These are phyloP conservation scores for Cosmopolites sordidus DNA, from an alignment of 2,888 invertebrate genomes.

Conservation along the genomic window DNA sequence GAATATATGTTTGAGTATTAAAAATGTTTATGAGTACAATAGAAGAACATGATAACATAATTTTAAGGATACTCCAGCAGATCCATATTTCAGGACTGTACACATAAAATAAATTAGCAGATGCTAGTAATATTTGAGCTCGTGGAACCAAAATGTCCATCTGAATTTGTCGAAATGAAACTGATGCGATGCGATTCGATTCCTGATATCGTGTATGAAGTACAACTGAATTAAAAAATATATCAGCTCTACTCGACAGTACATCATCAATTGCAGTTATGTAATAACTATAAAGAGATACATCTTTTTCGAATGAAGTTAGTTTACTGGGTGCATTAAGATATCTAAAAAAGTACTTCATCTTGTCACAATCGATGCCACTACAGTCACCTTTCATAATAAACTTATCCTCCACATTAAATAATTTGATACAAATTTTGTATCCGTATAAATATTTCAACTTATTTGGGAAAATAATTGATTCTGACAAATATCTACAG, in stretches of 20 bases:
- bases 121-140: constrained; percentile 3
- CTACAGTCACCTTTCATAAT: constrained; percentile 1
- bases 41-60: too few relatives aligned
- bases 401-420: neutral
- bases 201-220: neutral
- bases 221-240: constrained; percentile 5
- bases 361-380: constrained; percentile 7
- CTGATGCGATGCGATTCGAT: constrained; percentile 6
- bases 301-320: neutral
- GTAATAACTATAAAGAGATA: neutral
- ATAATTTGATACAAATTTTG: constrained; percentile 3
- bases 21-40: too few relatives aligned
- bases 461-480: constrained; percentile 2
- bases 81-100: constrained; percentile 14
- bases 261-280: neutral
- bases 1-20: neutral
- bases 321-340: constrained; percentile 6
- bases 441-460: constrained; percentile 5
- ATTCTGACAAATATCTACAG: neutral
- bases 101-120: constrained; percentile 9
- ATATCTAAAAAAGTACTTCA: constrained; percentile 9
- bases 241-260: constrained; percentile 4
- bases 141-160: constrained; percentile 9
- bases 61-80: neutral
- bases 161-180: neutral